A percentile compares a stretch with the other conserved stretches of the same genome.
These are phyloP conservation scores for Aphrophora alni DNA, from an alignment of 2,888 invertebrate genomes.

Conservation along the genomic window DNA sequence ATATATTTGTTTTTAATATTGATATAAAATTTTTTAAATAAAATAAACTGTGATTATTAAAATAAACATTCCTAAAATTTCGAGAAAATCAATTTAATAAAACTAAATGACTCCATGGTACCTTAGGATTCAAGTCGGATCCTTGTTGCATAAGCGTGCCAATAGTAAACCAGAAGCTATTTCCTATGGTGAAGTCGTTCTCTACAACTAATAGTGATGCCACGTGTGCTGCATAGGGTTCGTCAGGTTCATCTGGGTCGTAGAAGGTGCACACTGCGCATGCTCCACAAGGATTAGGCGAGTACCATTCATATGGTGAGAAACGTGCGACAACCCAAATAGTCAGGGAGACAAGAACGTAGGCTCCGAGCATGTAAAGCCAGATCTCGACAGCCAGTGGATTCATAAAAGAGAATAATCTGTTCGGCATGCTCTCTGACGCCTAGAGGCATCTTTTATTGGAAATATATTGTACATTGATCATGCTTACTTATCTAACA, in stretches of 20 bases:
- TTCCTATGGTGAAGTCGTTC: constrained; percentile 82
- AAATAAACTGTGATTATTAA: neutral
- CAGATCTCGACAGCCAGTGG: constrained; percentile 86
- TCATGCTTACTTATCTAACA: neutral
- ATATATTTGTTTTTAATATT: too few relatives aligned
- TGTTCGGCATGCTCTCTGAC: constrained; percentile 60
- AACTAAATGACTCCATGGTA: constrained; percentile 51
- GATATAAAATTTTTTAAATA: too few relatives aligned
- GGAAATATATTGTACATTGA: too few relatives aligned
- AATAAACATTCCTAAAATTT: neutral
- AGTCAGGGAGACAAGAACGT: constrained; percentile 76
- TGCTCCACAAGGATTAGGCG: constrained; percentile 65
- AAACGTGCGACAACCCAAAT: constrained; percentile 82
- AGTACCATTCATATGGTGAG: constrained; percentile 81
- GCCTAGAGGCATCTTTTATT: constrained; percentile 25
- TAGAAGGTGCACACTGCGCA: constrained; percentile 32
- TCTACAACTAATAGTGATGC: constrained; percentile 53
- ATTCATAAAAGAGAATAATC: constrained; percentile 84
- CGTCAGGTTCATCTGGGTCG: constrained; percentile 43
- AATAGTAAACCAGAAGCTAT: constrained; percentile 87
- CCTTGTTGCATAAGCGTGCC: constrained; percentile 88
- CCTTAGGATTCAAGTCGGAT: constrained; percentile 79
- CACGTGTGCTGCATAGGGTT: constrained; percentile 32
- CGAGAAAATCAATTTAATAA: neutral
- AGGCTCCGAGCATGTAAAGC: constrained; percentile 81